Evolutionary conservation across 2,113 vertebrate species (phyloP), one percentile per base, ranked within the genome.

Genomic region (Callipepla squamata): DNA sequence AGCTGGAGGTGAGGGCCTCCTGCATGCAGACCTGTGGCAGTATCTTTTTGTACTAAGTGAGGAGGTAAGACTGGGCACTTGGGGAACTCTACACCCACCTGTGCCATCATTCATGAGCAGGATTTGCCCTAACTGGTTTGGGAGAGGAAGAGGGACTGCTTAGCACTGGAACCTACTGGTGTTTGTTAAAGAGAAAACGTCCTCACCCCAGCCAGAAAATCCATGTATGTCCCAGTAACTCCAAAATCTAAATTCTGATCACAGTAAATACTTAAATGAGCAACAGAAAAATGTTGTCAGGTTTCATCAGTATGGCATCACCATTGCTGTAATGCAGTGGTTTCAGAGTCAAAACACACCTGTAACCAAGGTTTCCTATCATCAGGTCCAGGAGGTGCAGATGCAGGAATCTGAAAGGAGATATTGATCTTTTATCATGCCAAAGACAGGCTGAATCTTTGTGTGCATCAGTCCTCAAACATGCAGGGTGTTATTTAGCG

Each of bases 391-490:
- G 40, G 45, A 86, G 51, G 89, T 86, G 80, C 73, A 94, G 85
- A 88, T 75, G 45, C 87, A 75, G 62, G 47, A 73, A 68, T 63
- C 58, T 50, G 25, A 72, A 65, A 89, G 62, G 36, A 73, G 40
- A 79, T 58, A 79, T 66, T 66, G 78, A 86, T 53, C 73, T 92
- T 93, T 89, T 81, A 75, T 96, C 69, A 78, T 86, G 47, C 86
- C 53, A 45, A 83, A 89, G 90, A 78, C 83, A 93, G 53, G 14
- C 50, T 57, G 69, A 80, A 75, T 86, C 73, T 62, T 36, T 65
- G 57, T 68, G 36, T 73, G 47, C 40, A 90, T 80, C 83, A 79
- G 38, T 90, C 72, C 66, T 81, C 77, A 90, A 92, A 86, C 58
- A 74, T 0, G 9, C 4, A 1, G 34, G 20, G 5, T 90, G 80